phyloP scores from a whole-genome alignment of 2,888 invertebrate genomes.

The Allygus modestus region DNA sequence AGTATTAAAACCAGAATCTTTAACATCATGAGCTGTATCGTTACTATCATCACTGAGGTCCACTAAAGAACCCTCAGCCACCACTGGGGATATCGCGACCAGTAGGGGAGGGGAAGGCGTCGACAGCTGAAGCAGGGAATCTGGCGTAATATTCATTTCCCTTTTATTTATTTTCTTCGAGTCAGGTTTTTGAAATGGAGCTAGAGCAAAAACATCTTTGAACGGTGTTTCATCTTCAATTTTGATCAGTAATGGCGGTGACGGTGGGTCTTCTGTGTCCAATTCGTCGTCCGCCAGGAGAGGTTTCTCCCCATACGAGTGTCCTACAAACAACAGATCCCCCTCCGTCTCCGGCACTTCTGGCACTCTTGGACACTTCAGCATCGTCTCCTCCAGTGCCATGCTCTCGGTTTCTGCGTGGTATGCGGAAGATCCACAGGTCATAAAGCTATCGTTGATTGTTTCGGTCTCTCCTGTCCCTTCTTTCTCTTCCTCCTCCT shows the following conservation, averaged over 20 bases:
- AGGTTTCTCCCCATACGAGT: conserved; percentile 86
- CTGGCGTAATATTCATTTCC: conserved; percentile 60
- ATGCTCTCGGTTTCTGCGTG: conserved; percentile 86
- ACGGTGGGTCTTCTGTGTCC: conserved; percentile 77
- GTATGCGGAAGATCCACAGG: conserved; percentile 83
- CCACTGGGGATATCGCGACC: conserved; percentile 64
- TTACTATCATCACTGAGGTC: conserved; percentile 64
- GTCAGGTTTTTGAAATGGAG: conserved; percentile 78
- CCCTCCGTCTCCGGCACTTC: conserved; percentile 71
- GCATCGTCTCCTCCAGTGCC: conserved; percentile 74
- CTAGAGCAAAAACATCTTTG: conserved; percentile 83
- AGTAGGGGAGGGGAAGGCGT: conserved; percentile 65
- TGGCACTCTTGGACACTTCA: conserved; percentile 72
- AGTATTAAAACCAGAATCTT: conserved; percentile 49
- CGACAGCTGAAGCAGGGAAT: conserved; percentile 60
- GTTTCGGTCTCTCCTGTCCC: conserved; percentile 77
- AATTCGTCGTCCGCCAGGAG: conserved; percentile 87
- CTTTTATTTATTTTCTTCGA: conserved; percentile 63
- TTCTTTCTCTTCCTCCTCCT: conserved; percentile 74
- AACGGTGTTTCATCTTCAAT: conserved; percentile 66
- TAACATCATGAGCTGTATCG: conserved; percentile 23
- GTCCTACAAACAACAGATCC: conserved; percentile 82
- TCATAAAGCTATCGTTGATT: conserved; percentile 81
- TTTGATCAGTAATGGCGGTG: conserved; percentile 67
- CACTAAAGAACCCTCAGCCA: conserved; percentile 66